Evolutionary conservation across 2,113 vertebrate species (phyloP).

Genomic region (Solea senegalensis): DNA sequence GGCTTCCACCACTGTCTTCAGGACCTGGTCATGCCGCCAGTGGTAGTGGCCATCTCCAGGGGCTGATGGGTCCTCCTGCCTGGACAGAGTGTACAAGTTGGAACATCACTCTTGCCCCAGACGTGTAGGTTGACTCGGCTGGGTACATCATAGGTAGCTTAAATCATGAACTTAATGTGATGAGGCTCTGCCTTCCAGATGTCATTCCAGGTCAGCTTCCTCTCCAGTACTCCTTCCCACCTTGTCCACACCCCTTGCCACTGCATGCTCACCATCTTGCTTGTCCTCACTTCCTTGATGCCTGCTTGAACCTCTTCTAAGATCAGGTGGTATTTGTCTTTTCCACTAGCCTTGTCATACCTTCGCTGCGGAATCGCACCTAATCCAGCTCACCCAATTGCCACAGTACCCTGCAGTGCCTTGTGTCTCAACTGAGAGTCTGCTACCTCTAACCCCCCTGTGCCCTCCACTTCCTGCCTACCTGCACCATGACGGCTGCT

Average conservation of each 20-base stretch:
- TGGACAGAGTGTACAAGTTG: too few relatives aligned
- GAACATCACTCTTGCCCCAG: too few relatives aligned
- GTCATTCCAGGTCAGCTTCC: background rate
- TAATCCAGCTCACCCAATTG: background rate
- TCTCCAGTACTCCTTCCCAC: background rate
- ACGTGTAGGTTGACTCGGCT: background rate
- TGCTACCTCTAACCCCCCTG: too few relatives aligned
- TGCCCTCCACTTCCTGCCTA: too few relatives aligned
- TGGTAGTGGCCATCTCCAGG: too few relatives aligned
- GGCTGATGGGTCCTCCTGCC: too few relatives aligned
- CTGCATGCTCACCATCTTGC: background rate
- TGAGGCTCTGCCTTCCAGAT: constrained; percentile 5
- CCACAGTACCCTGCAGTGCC: too few relatives aligned
- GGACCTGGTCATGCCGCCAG: too few relatives aligned
- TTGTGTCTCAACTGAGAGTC: too few relatives aligned
- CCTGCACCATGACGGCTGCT: too few relatives aligned
- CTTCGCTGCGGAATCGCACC: background rate
- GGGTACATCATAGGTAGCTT: background rate
- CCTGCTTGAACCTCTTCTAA: background rate
- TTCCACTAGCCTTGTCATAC: background rate
- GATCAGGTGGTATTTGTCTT: background rate
- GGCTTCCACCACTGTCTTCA: too few relatives aligned
- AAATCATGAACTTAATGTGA: background rate
- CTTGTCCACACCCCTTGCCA: background rate
- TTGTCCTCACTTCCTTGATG: background rate